These are phyloP conservation scores for Coptodon rendalli DNA, from an alignment of 2,113 vertebrate species.

Conservation along the genomic window DNA sequence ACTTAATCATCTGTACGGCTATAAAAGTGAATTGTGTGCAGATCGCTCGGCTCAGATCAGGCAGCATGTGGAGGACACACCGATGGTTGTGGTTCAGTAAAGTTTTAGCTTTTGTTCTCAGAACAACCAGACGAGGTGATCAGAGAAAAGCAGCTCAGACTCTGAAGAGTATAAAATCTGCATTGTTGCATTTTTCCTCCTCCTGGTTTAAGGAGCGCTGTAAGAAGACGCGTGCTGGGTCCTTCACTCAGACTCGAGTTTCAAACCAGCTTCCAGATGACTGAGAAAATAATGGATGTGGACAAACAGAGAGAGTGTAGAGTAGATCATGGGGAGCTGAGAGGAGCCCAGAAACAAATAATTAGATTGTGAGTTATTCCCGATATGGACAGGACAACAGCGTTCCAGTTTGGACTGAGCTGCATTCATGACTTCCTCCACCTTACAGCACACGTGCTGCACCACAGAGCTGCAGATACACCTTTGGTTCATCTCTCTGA, in stretches of 20 bases:
- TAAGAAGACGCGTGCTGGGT: neutral
- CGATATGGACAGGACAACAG: neutral
- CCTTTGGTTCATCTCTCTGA: neutral
- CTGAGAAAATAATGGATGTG: neutral
- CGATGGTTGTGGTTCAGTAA: fast-evolving
- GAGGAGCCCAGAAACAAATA: neutral
- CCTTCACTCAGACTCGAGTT: neutral
- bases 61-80: neutral
- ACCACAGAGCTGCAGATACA: neutral
- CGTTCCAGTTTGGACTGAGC: neutral
- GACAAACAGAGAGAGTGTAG: neutral
- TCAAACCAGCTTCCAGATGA: neutral
- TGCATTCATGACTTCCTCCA: neutral
- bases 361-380: fast-evolving
- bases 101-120: neutral
- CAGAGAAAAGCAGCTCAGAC: neutral
- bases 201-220: neutral
- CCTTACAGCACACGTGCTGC: neutral
- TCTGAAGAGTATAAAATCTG: neutral
- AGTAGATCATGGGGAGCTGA: neutral
- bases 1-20: fast-evolving
- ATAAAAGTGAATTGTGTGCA: neutral
- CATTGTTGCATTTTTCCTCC: neutral
- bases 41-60: neutral
- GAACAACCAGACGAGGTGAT: neutral